A percentile compares a stretch with the other conserved stretches of the same genome.
These are phyloP conservation scores for Mechanitis mazaeus DNA, from an alignment of 2,888 invertebrate genomes.

Conservation along the genomic window DNA sequence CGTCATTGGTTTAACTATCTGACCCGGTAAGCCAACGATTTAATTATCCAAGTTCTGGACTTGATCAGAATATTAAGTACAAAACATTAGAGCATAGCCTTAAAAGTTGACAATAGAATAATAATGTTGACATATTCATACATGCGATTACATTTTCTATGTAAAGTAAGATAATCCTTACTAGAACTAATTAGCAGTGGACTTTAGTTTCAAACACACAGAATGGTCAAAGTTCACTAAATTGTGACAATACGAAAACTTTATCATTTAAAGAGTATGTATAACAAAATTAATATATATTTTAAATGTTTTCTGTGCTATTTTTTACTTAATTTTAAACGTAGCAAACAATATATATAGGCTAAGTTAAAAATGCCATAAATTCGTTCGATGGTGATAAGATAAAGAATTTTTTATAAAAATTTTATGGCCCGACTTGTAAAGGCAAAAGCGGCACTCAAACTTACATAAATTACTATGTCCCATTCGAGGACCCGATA, in stretches of 20 bases:
- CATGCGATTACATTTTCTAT: slow-evolving; percentile 1
- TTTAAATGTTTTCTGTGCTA: background rate
- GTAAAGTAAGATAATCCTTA: slow-evolving; percentile 4
- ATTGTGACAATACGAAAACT: slow-evolving; percentile 1
- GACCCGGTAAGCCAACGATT: slow-evolving; percentile 30
- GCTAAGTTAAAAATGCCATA: slow-evolving; percentile 17
- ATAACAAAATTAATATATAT: background rate
- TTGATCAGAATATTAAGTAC: slow-evolving; percentile 24
- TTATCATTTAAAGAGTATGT: background rate
- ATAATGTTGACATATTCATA: slow-evolving; percentile 9
- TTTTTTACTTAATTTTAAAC: too few relatives aligned
- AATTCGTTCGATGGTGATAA: slow-evolving; percentile 27
- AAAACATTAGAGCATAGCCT: slow-evolving; percentile 14
- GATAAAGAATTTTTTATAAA: slow-evolving; percentile 29
- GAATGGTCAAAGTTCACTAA: slow-evolving; percentile 3
- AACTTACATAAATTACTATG: slow-evolving; percentile 63
- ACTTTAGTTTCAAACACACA: slow-evolving; percentile 5
- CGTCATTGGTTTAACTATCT: slow-evolving; percentile 32
- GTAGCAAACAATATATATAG: background rate
- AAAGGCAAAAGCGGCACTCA: slow-evolving; percentile 32
- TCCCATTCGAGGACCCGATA: slow-evolving; percentile 57
- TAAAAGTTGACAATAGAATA: slow-evolving; percentile 29
- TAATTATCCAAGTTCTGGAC: slow-evolving; percentile 27
- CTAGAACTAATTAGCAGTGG: slow-evolving; percentile 3
- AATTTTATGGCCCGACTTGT: slow-evolving; percentile 23